Evolutionary conservation across 2,797 vertebrate genomes (phyloP).

Genomic region (Centroberyx gerrardi): DNA sequence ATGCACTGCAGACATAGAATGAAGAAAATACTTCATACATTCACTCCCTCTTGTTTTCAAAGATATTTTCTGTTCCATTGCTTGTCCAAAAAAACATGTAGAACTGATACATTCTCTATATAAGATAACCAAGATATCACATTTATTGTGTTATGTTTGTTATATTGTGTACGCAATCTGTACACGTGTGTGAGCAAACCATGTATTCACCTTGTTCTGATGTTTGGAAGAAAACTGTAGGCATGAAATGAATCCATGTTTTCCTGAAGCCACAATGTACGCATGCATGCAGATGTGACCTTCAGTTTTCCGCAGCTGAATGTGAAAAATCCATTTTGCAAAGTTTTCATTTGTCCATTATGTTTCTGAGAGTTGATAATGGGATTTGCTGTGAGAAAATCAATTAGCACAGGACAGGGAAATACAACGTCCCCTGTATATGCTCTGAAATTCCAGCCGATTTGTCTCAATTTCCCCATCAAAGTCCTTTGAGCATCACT

Average conservation of each 20-base stretch:
- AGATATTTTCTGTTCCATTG: background rate
- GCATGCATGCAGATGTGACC: conserved; percentile 40
- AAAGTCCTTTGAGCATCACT: conserved; percentile 72
- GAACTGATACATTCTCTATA: background rate
- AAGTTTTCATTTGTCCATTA: conserved; percentile 47
- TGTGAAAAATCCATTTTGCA: conserved; percentile 26
- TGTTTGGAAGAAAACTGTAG: conserved; percentile 24
- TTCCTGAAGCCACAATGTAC: conserved; percentile 1
- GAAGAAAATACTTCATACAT: conserved; percentile 36
- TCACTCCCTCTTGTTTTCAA: conserved; percentile 22
- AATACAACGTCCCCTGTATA: conserved; percentile 31
- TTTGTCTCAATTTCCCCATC: conserved; percentile 85
- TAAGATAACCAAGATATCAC: too few relatives aligned
- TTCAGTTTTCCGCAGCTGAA: conserved; percentile 39
- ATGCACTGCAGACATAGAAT: conserved; percentile 8
- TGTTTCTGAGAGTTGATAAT: conserved; percentile 35
- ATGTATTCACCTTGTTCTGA: conserved; percentile 32
- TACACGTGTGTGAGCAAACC: background rate
- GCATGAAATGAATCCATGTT: conserved; percentile 21
- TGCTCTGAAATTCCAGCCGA: conserved; percentile 56
- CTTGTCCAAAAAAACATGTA: background rate
- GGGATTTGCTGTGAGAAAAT: conserved; percentile 45
- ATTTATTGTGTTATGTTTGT: too few relatives aligned
- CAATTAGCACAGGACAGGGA: conserved; percentile 34
- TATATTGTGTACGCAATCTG: too few relatives aligned